Percentiles rank a stretch among this genome's conserved stretches.
Evolutionary conservation across 2,113 vertebrate species (phyloP).

Genomic region (Agapornis roseicollis): DNA sequence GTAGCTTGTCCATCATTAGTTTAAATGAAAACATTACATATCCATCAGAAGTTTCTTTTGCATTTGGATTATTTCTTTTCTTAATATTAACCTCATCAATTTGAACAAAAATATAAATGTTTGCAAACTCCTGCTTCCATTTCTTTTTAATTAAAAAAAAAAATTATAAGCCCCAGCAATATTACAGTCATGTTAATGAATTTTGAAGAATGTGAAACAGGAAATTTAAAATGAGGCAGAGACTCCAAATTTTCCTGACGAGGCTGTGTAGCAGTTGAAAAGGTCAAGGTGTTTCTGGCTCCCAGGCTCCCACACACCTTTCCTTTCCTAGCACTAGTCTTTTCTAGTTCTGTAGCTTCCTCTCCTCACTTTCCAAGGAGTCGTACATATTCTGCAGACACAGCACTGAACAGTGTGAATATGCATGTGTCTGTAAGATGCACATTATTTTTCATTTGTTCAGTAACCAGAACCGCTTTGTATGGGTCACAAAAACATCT

Average conservation of each 20-base stretch:
- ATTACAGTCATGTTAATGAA: neutral
- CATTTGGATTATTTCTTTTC: neutral
- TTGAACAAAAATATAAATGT: neutral
- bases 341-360: neutral
- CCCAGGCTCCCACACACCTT: neutral
- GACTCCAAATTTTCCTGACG: neutral
- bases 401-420: neutral
- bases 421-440: neutral
- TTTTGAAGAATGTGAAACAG: neutral
- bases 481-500: neutral
- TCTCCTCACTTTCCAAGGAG: neutral
- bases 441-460: neutral
- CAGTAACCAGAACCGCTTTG: neutral
- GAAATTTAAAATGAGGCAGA: neutral
- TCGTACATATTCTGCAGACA: neutral
- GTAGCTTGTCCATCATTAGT: neutral
- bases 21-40: neutral
- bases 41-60: neutral
- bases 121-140: neutral
- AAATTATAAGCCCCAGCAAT: neutral
- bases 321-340: neutral
- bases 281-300: neutral
- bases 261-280: neutral
- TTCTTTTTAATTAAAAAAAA: neutral
- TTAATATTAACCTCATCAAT: neutral